Evolutionary conservation across 2,888 invertebrate genomes (phyloP).

Genomic region (Cheilosia impressa): DNA sequence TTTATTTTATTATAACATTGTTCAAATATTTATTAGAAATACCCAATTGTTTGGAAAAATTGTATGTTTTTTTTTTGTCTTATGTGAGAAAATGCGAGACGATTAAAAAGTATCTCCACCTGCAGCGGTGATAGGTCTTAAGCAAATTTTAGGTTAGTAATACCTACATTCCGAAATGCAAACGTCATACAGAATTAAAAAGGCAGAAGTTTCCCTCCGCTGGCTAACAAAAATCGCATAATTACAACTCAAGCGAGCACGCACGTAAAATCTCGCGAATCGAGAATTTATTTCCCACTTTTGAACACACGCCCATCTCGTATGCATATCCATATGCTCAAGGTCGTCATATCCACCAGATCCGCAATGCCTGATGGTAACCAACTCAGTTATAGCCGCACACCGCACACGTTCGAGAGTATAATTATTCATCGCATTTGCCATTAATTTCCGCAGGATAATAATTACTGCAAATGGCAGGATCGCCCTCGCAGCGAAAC

Average conservation of each 20-base stretch:
- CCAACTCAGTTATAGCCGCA: conserved; percentile 15
- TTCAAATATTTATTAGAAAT: no score
- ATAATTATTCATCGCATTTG: conserved; percentile 61
- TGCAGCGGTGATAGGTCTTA: no score
- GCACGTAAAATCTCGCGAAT: conserved; percentile 19
- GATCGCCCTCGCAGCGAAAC: conserved; percentile 19
- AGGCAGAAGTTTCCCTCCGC: no score
- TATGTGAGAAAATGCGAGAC: no score
- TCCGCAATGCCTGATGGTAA: not conserved
- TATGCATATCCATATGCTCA: conserved; percentile 50
- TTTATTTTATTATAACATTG: no score
- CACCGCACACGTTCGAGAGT: conserved; percentile 43
- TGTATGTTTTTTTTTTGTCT: no score
- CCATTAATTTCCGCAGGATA: conserved; percentile 63
- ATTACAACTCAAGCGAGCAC: conserved; percentile 7
- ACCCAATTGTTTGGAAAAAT: no score
- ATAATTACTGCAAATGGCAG: conserved; percentile 67
- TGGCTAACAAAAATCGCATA: no score
- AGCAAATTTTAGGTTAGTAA: no score
- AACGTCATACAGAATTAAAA: no score
- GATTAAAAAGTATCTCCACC: no score
- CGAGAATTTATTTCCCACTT: conserved; percentile 29
- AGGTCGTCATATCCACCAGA: conserved; percentile 20
- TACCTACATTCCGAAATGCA: no score
- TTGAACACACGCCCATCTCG: conserved; percentile 56